Evolutionary conservation across 2,113 vertebrate genomes (phyloP), one percentile per base, ranked within the genome.

Genomic region (Perca fluviatilis): DNA sequence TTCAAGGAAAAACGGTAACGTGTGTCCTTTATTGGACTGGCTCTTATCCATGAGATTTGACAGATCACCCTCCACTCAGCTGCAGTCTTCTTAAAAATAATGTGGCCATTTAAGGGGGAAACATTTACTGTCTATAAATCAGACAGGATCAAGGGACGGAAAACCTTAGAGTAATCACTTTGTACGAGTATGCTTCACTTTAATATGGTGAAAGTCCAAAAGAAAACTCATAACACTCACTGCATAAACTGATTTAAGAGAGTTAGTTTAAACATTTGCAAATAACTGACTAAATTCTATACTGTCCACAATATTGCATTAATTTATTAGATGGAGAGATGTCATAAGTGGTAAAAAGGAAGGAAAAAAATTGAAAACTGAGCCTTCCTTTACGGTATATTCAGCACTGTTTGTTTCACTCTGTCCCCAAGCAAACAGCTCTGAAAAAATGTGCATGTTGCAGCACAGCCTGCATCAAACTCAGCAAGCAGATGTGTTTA

Each of bases 401-500:
- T 76, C 10, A 60, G 36, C 30, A 53, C n/a, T 36, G 67, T 74
- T 75, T 2, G 64, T 51, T 79, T 43, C 40, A 62, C 30, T 61
- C 47, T 3, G 19, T 65, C 60, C 23, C 4, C 36, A 51, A 57
- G 65, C 47, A 83, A 86, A 87, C 68, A 61, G 56, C 53, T 80
- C 58, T 51, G 23, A 56, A 79, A 79, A 67, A 50, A 63, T 84
- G 84, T 27, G 51, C 50, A 77, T 64, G 53, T 88, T 68, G 66
- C 67, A 50, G n/a, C 76, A 43, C 4, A 8, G 68, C 60, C 83
- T 54, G 53, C 66, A 77, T 86, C 68, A 85, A 85, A 93, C 65
- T 67, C 64, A 74, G 72, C 5, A 19, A 60, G 56, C 85, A 85
- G 75, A 92, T 83, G 89, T 92, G 87, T 92, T 93, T 87, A 85